phyloP scores from a whole-genome alignment of 2,113 vertebrate genomes.

The Falco punctatus region DNA sequence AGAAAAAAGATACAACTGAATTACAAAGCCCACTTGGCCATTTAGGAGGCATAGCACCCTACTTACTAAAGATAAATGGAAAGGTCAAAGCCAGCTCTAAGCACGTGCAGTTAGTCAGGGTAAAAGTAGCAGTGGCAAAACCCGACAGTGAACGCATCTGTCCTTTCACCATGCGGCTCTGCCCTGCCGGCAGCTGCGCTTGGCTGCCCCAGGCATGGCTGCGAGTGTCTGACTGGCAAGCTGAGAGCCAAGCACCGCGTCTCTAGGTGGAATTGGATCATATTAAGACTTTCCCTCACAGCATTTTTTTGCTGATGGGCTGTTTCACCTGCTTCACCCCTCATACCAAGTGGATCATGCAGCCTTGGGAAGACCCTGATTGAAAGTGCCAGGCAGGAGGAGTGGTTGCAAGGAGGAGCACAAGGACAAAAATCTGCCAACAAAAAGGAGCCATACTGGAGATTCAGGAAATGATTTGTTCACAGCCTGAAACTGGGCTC shows the following conservation, averaged over 20 bases:
- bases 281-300: not conserved
- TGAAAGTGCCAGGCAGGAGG: not conserved
- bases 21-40: not conserved
- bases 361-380: not conserved
- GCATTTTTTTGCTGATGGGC: not conserved
- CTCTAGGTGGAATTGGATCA: not conserved
- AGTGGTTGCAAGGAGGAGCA: not conserved
- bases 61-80: not conserved
- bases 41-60: not conserved
- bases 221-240: rapidly evolving
- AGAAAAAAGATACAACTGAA: not conserved
- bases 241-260: not conserved
- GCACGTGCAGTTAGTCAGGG: not conserved
- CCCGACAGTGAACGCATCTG: not conserved
- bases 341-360: not conserved
- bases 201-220: rapidly evolving
- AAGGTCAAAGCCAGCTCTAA: not conserved
- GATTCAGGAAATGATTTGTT: not conserved
- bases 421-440: not conserved
- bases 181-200: not conserved
- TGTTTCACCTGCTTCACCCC: not conserved
- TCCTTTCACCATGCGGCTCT: rapidly evolving
- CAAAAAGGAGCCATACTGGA: not conserved
- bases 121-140: not conserved
- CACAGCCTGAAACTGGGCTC: not conserved